phyloP scores from a whole-genome alignment of 2,888 invertebrate genomes.

The Trilocha varians region DNA sequence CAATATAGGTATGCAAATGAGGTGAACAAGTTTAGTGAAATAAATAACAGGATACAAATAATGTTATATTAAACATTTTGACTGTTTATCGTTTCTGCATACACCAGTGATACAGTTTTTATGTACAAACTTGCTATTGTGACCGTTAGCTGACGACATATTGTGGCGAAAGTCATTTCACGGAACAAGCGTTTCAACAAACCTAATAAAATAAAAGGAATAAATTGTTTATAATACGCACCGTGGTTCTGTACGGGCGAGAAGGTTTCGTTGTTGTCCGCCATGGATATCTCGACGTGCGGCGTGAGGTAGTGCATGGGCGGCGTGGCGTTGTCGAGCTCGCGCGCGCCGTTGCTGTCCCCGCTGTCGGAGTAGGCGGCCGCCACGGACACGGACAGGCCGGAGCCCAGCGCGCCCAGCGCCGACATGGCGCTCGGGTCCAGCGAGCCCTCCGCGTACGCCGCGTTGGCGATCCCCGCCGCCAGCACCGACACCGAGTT shows the following conservation, averaged over 20 bases:
- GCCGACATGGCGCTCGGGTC: constrained; percentile 67
- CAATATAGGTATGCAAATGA: too few relatives aligned
- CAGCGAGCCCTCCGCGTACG: constrained; percentile 71
- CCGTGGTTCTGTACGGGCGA: constrained; percentile 71
- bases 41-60: too few relatives aligned
- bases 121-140: too few relatives aligned
- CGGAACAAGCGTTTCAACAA: too few relatives aligned
- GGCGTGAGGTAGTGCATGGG: constrained; percentile 94
- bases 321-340: constrained; percentile 89
- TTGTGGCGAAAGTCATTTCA: too few relatives aligned
- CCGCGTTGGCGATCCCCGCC: constrained; percentile 75
- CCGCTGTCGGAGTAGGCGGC: constrained; percentile 89
- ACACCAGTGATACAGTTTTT: too few relatives aligned
- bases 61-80: too few relatives aligned
- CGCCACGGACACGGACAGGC: constrained; percentile 77
- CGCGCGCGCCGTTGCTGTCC: constrained; percentile 84
- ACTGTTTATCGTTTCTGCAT: too few relatives aligned
- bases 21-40: too few relatives aligned
- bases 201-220: background rate
- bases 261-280: constrained; percentile 83
- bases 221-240: constrained; percentile 12
- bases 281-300: constrained; percentile 92
- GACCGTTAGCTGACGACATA: too few relatives aligned
- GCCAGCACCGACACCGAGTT: constrained; percentile 84
- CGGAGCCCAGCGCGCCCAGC: constrained; percentile 73